Evolutionary conservation across 2,888 invertebrate species (phyloP).

Genomic region (Cerastis leucographa): DNA sequence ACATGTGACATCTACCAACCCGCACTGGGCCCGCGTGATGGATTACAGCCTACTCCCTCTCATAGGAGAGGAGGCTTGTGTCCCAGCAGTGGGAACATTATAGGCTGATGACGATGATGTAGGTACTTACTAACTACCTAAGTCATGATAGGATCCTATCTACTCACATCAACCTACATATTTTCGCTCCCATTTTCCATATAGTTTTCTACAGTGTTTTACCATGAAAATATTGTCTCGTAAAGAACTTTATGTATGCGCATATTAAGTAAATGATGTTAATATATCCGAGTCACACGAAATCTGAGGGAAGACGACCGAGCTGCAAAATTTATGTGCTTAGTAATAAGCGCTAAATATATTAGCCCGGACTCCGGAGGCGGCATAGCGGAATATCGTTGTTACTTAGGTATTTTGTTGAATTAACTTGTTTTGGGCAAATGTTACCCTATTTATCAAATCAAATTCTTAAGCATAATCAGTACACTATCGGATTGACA

Average conservation of each 20-base stretch:
- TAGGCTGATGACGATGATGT: too few species aligned
- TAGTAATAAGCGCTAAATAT: conserved; percentile 66
- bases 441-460: neutral
- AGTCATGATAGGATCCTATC: conserved; percentile 5
- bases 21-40: too few species aligned
- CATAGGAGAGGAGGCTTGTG: too few species aligned
- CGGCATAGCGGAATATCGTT: neutral
- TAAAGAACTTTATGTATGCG: conserved; percentile 78
- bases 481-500: neutral
- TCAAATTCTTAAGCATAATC: neutral
- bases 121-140: neutral
- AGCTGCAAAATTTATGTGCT: conserved; percentile 74
- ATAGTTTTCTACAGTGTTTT: conserved; percentile 55
- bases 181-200: conserved; percentile 30
- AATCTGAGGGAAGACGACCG: conserved; percentile 69
- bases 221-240: conserved; percentile 66
- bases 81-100: too few species aligned
- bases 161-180: neutral
- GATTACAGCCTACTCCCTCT: too few species aligned
- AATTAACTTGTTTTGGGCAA: neutral
- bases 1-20: too few species aligned
- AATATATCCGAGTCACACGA: conserved; percentile 69
- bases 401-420: neutral
- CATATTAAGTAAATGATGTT: conserved; percentile 76
- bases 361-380: conserved; percentile 21